Base-by-base conservation (phyloP, 2,113 vertebrate genomes). In the Mirza zaza region DNA sequence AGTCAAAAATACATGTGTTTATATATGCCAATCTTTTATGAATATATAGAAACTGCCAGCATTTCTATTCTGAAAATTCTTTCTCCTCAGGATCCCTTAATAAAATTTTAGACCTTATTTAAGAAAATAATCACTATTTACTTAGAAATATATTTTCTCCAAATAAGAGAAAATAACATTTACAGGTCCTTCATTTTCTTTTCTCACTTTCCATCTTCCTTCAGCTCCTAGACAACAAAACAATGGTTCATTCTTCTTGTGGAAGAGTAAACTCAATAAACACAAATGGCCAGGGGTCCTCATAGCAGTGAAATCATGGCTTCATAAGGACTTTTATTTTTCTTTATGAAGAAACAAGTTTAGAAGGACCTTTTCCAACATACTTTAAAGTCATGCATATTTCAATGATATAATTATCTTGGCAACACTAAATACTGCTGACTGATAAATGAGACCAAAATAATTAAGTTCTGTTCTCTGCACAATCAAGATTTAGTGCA, bases 221-320 rank as follows among this genome's bases (percentile, higher is more conserved):
- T 98, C 97, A 98, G 98, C 97, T 98, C 98, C 97, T 97, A 98
- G 97, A 98, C 97, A 98, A 98, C 97, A 98, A 97, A 98, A 98
- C 98, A 98, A 98, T 93, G 97, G 96, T 97, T 97, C 98, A 98
- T 98, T 98, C 98, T 98, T 98, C 97, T 94, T 93, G 95, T 95
- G 98, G 97, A 98, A 15, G 1, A 98, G 97, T 97, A 98, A 98
- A 98, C 98, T 98, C 98, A 98, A 97, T 98, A 98, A 98, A 96
- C 96, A 93, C 91, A 92, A 98, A 97, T 97, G 96, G 81, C 87
- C 76, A 85, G 48, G 77, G 88, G 57, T 83, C 79, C 87, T 96
- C 93, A 92, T 29, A 95, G 70, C 91, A 97, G 94, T 73, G 89
- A 97, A 95, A 97, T 96, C 89, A 94, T 79, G 90, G 92, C 84